Base-by-base conservation (phyloP, 2,113 vertebrate genomes). In the Triplophysa dalaica region DNA sequence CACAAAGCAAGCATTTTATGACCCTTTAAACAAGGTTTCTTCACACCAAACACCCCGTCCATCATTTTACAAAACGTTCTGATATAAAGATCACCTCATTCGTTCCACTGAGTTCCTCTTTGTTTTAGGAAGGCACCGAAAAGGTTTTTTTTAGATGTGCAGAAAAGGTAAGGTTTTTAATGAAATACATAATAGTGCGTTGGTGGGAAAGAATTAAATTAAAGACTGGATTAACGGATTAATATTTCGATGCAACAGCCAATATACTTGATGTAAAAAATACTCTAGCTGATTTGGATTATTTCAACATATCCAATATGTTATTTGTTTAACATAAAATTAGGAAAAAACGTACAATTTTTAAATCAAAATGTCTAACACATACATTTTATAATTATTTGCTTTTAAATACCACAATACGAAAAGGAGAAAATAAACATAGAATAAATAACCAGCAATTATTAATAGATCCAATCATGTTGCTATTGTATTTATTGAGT, bases 1-100 rank as follows among this genome's bases (percentile, higher is more conserved):
- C 87, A 91, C 84, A 78, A 43, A n/a, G 75, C 76, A 80, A 50
- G 84, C 70, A 85, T 86, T 87, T 83, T 86, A 87, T 58, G 79
- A 86, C 78, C 68, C 81, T 81, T 85, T 69, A 22, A 81, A 76
- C 41, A 65, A 61, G 69, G 60, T 81, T 77, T 78, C n/a, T 41
- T 65, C 33, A 77, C 81, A 56, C 69, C 78, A 80, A 72, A 68
- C 76, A 64, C 65, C 17, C 17, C 60, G 70, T 22, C 56, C 58
- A 41, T 58, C 69, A 76, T 86, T 82, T 82, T 74, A 66, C 56
- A 65, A 72, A 80, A 67, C 48, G 19, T 19, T 56, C 45, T 61
- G 67, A 48, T 69, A 72, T 75, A 52, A 66, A 50, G 68, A 63
- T 64, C 45, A 56, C 33, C 1, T 12, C 10, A 87, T 86, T 86